Evolutionary conservation across 2,888 invertebrate species (phyloP).

Genomic region (Crocallis elinguaria): DNA sequence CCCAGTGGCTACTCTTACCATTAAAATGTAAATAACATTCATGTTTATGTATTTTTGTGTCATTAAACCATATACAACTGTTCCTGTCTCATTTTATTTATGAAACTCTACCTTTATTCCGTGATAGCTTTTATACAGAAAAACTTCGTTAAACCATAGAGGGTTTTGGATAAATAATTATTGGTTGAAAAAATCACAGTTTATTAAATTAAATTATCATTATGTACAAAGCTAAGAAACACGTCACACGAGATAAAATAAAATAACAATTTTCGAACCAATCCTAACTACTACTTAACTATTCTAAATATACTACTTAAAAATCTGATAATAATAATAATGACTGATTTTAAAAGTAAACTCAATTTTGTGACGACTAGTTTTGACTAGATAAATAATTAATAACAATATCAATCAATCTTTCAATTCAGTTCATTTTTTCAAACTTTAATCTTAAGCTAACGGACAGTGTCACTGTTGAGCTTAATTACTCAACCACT

Average conservation of each 20-base stretch:
- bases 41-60: slow-evolving; percentile 14
- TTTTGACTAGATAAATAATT: background rate
- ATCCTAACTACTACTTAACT: too few species aligned
- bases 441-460: background rate
- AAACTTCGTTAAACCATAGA: too few species aligned
- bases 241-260: slow-evolving; percentile 7
- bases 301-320: too few species aligned
- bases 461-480: too few species aligned
- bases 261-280: too few species aligned
- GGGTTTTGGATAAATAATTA: background rate
- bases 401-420: background rate
- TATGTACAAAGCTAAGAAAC: slow-evolving; percentile 14
- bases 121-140: too few species aligned
- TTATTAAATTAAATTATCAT: background rate
- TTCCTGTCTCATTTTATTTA: slow-evolving; percentile 5
- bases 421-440: slow-evolving; percentile 2
- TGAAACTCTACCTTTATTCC: background rate
- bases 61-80: slow-evolving; percentile 20
- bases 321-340: too few species aligned
- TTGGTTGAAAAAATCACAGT: slow-evolving; percentile 3
- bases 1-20: slow-evolving; percentile 24
- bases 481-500: too few species aligned
- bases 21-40: slow-evolving; percentile 5
- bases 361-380: too few species aligned
- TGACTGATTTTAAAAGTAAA: too few species aligned